Evolutionary conservation across 2,113 vertebrate species (phyloP), one percentile per base, ranked within the genome.

Genomic region (Sakesphorus luctuosus): DNA sequence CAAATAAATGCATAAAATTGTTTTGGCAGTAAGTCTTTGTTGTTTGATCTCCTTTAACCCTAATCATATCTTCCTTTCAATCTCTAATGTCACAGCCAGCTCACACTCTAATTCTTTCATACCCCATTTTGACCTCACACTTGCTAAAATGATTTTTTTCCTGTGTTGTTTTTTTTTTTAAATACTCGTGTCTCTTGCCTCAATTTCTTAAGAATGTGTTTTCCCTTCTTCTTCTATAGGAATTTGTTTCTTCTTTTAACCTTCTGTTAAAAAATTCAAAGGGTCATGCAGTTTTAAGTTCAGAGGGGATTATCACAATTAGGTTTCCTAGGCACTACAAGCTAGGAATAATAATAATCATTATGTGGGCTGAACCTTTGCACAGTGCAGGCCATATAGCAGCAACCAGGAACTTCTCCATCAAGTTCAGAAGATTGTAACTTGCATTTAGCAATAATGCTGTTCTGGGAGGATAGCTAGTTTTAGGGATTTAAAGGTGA

Each of bases 231-330:
- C 67, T 84, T 93, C 66, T 95, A 33, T 84, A 87, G 84, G 71
- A 94, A 87, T 94, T 95, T 94, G 92, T 94, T 96, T 95, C 94
- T 91, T 96, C 78, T 96, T 93, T 94, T 96, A 91, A 85, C 91
- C 74, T 91, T 76, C 93, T 69, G 46, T 91, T 82, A 79, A 85
- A 95, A 94, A 91, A 93, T 62, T 83, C 89, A 94, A 93, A 89
- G 75, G 84, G 89, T 93, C 84, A 43, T 38, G 71, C 9, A 43
- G 87, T 97, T 95, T 96, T 68, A 87, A 87, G 71, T 95, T 89
- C 84, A 80, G 89, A 89, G 74, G 81, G 89, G 95, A 97, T 95
- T 95, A 97, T 95, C 94, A 96, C 95, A 94, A 96, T 97, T 96
- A 95, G 77, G 87, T 96, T 89, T 94, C 85, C 94, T 92, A 93